Evolutionary conservation across 2,888 invertebrate species (phyloP).

Genomic region (Thereva unica): DNA sequence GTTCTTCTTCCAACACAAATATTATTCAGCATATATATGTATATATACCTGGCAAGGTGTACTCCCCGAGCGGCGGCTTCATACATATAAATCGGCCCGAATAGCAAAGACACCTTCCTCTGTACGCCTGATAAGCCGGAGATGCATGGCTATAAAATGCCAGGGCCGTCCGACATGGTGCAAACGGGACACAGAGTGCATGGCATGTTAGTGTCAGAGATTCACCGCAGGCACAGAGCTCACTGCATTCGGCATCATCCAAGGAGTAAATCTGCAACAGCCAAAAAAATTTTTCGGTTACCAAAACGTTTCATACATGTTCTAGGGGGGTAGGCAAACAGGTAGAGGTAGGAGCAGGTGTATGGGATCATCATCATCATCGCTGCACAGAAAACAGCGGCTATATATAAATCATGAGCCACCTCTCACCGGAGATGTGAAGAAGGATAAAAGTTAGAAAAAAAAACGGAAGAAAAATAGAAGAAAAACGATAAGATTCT

Average conservation of each 20-base stretch:
- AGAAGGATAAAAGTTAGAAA: not conserved
- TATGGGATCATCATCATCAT: conserved; percentile 6
- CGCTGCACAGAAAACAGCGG: not conserved
- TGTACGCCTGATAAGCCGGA: conserved; percentile 86
- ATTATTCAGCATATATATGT: conserved; percentile 9
- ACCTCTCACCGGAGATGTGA: not conserved
- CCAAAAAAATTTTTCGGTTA: not conserved
- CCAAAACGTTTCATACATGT: not conserved
- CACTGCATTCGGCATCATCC: conserved; percentile 87
- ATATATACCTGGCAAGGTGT: conserved; percentile 56
- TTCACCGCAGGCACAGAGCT: conserved; percentile 83
- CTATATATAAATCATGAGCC: conserved; percentile 15
- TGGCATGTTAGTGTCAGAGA: conserved; percentile 80
- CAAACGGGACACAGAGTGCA: conserved; percentile 84
- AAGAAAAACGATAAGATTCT: conserved; percentile 16
- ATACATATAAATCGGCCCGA: conserved; percentile 91
- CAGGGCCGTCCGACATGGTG: conserved; percentile 83
- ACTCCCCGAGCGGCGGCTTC: conserved; percentile 75
- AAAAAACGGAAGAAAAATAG: conserved; percentile 23
- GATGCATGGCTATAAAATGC: conserved; percentile 90
- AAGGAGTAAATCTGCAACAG: conserved; percentile 58
- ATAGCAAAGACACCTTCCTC: conserved; percentile 88
- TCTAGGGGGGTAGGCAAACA: not conserved
- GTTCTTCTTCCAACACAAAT: not conserved
- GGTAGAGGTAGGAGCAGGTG: not conserved